Evolutionary conservation across 2,113 vertebrate species (phyloP).

Genomic region (Plestiodon gilberti): DNA sequence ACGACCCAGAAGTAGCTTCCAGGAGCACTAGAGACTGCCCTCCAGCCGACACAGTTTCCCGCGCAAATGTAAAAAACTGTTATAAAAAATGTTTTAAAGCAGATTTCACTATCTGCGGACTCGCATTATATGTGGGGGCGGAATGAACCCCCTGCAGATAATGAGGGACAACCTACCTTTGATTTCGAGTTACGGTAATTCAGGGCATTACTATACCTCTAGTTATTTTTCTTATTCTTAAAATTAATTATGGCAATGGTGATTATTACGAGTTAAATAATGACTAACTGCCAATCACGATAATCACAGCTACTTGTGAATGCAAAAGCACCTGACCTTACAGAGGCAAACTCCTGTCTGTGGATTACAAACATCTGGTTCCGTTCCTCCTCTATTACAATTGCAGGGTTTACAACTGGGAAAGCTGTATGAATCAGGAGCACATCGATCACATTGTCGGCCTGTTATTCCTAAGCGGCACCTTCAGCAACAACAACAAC

Average conservation of each 20-base stretch:
- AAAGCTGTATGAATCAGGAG: conserved; percentile 83
- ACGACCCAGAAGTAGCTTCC: no score
- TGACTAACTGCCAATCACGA: not conserved
- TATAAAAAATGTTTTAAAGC: no score
- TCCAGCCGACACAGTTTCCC: no score
- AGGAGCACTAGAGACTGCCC: no score
- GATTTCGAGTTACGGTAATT: not conserved
- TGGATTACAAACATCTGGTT: conserved; percentile 80
- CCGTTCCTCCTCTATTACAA: conserved; percentile 84
- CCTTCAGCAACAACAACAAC: conserved; percentile 67
- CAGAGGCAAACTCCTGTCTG: conserved; percentile 88
- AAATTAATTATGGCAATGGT: not conserved
- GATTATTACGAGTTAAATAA: not conserved
- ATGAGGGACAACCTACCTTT: not conserved
- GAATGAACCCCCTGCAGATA: no score
- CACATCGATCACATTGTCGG: conserved; percentile 86
- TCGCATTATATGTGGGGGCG: no score
- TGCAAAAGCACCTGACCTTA: conserved; percentile 82
- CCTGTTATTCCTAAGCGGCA: conserved; percentile 88
- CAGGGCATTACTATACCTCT: not conserved
- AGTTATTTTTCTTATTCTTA: not conserved
- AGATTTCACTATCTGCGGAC: no score
- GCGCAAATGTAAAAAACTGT: no score
- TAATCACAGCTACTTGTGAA: conserved; percentile 38
- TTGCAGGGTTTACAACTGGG: conserved; percentile 85